phyloP scores from a whole-genome alignment of 2,888 invertebrate genomes.

The Limnephilus lunatus region DNA sequence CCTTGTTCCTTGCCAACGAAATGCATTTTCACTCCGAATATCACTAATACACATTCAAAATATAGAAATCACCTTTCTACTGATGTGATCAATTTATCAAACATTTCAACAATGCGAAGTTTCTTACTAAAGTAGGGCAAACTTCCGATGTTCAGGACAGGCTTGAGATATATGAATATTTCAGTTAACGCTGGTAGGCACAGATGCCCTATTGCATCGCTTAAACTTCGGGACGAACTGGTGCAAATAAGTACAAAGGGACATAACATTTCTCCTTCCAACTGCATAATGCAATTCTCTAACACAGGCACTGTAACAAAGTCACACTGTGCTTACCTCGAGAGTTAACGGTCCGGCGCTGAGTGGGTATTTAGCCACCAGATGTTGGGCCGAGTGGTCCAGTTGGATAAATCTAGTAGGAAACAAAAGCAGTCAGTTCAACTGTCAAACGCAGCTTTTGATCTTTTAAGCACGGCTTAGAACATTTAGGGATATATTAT shows the following conservation, averaged over 20 bases:
- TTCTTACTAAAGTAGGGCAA: slow-evolving; percentile 43
- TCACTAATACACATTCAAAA: background rate
- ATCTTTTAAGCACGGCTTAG: slow-evolving; percentile 36
- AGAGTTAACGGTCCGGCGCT: background rate
- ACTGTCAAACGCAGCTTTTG: slow-evolving; percentile 59
- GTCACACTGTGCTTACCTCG: background rate
- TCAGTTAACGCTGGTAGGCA: slow-evolving; percentile 33
- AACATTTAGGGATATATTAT: slow-evolving; percentile 19
- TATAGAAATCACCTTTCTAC: background rate
- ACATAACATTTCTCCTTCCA: background rate
- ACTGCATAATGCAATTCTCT: background rate
- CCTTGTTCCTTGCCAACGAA: background rate
- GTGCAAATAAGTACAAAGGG: slow-evolving; percentile 20
- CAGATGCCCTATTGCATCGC: background rate
- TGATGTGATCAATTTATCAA: slow-evolving; percentile 7
- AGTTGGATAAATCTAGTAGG: slow-evolving; percentile 51
- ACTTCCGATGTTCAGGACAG: slow-evolving; percentile 41
- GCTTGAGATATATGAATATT: slow-evolving; percentile 63
- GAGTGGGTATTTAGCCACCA: slow-evolving; percentile 41
- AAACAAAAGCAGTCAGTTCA: slow-evolving; percentile 53
- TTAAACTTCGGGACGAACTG: background rate
- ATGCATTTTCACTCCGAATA: background rate
- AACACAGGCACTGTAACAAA: background rate
- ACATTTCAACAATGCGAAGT: background rate
- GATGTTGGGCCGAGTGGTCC: slow-evolving; percentile 58